Conservation (phyloP, 2,888 invertebrate genomes). For the Ptychoptera contaminata region DNA sequence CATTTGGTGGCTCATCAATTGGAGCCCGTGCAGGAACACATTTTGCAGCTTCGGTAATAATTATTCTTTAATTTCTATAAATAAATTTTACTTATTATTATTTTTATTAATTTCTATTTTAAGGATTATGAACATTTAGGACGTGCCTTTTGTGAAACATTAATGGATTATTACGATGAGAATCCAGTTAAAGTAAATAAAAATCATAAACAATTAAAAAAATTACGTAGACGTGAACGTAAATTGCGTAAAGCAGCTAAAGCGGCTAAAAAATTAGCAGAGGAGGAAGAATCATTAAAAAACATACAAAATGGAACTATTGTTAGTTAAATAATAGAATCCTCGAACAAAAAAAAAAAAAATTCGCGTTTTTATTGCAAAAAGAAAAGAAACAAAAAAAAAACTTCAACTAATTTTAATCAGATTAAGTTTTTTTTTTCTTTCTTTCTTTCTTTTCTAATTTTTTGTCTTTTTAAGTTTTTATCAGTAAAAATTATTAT, state of each 20-base stretch:
- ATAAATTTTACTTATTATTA: background rate
- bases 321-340: too few relatives aligned
- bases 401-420: constrained; percentile 12
- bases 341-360: too few relatives aligned
- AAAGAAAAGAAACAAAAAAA: background rate
- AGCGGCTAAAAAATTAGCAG: constrained; percentile 29
- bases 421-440: constrained; percentile 11
- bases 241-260: constrained; percentile 29
- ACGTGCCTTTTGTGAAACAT: constrained; percentile 79
- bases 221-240: constrained; percentile 29
- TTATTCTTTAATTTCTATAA: background rate
- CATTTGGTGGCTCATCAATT: constrained; percentile 77
- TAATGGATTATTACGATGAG: constrained; percentile 80
- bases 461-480: constrained; percentile 7
- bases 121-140: constrained; percentile 70
- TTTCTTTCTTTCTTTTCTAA: constrained; percentile 5
- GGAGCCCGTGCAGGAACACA: constrained; percentile 71
- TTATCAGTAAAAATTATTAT: too few relatives aligned
- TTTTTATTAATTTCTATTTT: constrained; percentile 6
- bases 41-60: constrained; percentile 45
- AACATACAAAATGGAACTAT: too few relatives aligned
- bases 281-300: constrained; percentile 19
- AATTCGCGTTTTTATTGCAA: background rate
- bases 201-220: constrained; percentile 28
- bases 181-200: constrained; percentile 58